These are phyloP conservation scores for Elgaria multicarinata DNA, from an alignment of 2,113 vertebrate genomes.

Conservation along the genomic window DNA sequence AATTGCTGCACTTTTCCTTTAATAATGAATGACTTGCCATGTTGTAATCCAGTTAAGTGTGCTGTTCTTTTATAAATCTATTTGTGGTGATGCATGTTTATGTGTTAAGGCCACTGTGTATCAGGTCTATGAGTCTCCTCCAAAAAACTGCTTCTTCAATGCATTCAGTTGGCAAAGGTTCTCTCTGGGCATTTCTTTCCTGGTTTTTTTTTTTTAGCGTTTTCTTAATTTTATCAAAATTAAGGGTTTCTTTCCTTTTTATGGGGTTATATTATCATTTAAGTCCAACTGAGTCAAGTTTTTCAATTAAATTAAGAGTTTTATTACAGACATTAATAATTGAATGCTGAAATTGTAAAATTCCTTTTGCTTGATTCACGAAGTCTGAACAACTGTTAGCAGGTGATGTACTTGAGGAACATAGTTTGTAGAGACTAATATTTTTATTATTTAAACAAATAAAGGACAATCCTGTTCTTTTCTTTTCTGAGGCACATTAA, in stretches of 20 bases:
- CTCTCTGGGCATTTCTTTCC: slow-evolving; percentile 63
- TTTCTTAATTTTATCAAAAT: slow-evolving; percentile 62
- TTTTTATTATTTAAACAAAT: background rate
- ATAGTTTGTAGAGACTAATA: background rate
- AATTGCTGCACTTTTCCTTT: slow-evolving; percentile 54
- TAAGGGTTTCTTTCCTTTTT: slow-evolving; percentile 66
- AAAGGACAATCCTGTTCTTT: background rate
- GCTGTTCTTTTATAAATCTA: slow-evolving; percentile 50
- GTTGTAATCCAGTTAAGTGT: slow-evolving; percentile 70
- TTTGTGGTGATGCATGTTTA: slow-evolving; percentile 59
- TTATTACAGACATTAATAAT: slow-evolving; percentile 69
- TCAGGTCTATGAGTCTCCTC: slow-evolving; percentile 69
- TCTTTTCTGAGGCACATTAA: background rate
- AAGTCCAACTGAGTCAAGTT: slow-evolving; percentile 71
- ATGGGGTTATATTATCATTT: slow-evolving; percentile 71
- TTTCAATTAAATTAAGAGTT: slow-evolving; percentile 65
- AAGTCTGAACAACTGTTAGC: slow-evolving; percentile 26
- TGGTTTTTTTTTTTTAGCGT: slow-evolving; percentile 64
- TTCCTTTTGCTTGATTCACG: slow-evolving; percentile 14
- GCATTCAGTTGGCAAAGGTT: slow-evolving; percentile 70
- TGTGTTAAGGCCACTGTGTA: slow-evolving; percentile 60
- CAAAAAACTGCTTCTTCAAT: slow-evolving; percentile 70
- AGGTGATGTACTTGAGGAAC: slow-evolving; percentile 46
- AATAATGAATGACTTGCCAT: slow-evolving; percentile 64
- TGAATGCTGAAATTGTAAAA: slow-evolving; percentile 62